These are phyloP conservation scores for Stylophora pistillata DNA, from an alignment of 64 coral and sea anemone genomes.

Conservation along the genomic window DNA sequence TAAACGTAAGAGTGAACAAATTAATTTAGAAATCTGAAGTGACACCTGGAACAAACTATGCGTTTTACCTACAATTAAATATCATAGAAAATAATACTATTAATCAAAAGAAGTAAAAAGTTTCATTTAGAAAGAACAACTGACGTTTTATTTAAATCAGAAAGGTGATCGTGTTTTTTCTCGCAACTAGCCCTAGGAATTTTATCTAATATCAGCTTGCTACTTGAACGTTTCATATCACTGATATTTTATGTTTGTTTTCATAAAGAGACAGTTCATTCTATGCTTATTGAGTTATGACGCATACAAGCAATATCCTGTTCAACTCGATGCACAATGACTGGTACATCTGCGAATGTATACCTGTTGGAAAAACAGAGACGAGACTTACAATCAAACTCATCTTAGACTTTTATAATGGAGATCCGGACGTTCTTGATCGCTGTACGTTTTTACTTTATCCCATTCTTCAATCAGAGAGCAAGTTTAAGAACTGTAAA, in stretches of 20 bases:
- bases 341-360: slow-evolving; percentile 78
- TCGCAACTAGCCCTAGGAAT: no score
- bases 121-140: no score
- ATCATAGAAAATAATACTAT: no score
- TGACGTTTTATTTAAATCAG: no score
- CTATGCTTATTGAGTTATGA: slow-evolving; percentile 6
- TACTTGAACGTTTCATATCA: not conserved
- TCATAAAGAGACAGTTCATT: slow-evolving; percentile 46
- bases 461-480: not conserved
- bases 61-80: no score
- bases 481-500: not conserved
- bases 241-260: not conserved
- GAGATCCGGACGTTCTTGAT: slow-evolving; percentile 15
- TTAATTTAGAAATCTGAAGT: no score
- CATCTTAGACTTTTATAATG: slow-evolving; percentile 18
- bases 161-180: no score
- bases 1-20: no score
- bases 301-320: not conserved
- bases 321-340: slow-evolving; percentile 55
- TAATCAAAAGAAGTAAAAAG: no score
- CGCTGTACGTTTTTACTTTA: slow-evolving; percentile 8
- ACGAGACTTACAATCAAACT: not conserved
- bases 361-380: not conserved
- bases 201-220: not conserved
- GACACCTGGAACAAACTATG: no score